Percentiles rank a stretch among this genome's conserved stretches.
phyloP scores from a whole-genome alignment of 2,113 vertebrate genomes.

The Alosa alosa region DNA sequence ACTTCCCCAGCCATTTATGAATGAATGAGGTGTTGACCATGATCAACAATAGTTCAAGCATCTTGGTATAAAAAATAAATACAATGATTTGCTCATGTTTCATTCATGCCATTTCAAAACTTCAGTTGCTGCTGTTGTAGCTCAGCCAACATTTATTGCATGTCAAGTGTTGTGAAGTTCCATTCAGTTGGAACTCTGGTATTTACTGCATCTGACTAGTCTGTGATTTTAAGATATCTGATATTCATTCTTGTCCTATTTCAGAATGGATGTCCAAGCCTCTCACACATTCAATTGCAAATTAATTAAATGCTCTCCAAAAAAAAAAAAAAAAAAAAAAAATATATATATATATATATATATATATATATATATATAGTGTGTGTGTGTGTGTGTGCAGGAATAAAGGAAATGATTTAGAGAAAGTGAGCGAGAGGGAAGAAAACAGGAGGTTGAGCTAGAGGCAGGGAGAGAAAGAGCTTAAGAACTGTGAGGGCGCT shows the following conservation, averaged over 20 bases:
- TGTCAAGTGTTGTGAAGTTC: too few species aligned
- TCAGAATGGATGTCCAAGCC: background rate
- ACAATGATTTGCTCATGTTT: too few species aligned
- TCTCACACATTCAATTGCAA: background rate
- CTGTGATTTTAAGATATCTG: background rate
- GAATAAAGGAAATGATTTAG: background rate
- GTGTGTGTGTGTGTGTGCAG: background rate
- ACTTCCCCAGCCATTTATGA: background rate
- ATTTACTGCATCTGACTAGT: background rate
- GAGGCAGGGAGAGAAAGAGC: background rate
- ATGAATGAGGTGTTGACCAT: background rate
- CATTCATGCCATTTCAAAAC: background rate
- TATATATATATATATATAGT: background rate
- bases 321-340: too few species aligned
- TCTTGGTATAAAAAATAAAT: too few species aligned
- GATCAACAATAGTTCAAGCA: background rate
- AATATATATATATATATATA: too few species aligned
- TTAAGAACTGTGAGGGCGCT: background rate
- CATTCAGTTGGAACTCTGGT: background rate
- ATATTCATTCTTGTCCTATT: background rate
- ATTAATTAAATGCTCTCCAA: too few species aligned
- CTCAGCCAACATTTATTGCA: too few species aligned
- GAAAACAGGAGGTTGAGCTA: background rate
- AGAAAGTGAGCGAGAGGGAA: slow-evolving; percentile 14
- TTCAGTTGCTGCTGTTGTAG: background rate